Evolutionary conservation across 2,888 invertebrate species (phyloP).

Genomic region (Mamestra brassicae): DNA sequence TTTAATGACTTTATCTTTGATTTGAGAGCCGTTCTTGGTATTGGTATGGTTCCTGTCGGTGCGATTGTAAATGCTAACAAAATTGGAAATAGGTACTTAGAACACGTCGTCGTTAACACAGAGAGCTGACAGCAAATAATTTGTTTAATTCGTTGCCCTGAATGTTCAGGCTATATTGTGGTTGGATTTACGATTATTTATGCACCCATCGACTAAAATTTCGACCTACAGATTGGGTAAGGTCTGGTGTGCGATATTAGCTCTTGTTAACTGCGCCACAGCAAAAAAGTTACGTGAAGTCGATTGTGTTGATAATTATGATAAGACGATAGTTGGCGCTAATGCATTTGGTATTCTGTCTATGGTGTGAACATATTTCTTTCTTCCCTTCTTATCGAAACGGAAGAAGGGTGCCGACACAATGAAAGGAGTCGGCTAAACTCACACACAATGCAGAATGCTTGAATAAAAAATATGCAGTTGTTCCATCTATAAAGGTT

Average conservation of each 20-base stretch:
- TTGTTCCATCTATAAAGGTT: constrained; percentile 9
- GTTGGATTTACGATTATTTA: neutral
- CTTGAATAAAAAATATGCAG: neutral
- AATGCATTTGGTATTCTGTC: constrained; percentile 13
- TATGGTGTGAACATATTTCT: constrained; percentile 43
- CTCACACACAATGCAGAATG: constrained; percentile 11
- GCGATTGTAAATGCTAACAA: neutral
- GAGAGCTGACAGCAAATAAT: neutral
- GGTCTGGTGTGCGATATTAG: neutral
- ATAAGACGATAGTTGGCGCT: constrained; percentile 1
- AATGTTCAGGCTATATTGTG: neutral
- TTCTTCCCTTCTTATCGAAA: neutral
- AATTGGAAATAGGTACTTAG: neutral
- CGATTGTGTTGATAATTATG: constrained; percentile 5
- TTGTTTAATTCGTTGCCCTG: neutral
- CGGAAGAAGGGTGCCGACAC: constrained; percentile 40
- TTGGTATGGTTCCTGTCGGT: neutral
- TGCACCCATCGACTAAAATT: neutral
- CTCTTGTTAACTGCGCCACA: neutral
- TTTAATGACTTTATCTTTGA: neutral
- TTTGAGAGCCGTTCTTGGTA: neutral
- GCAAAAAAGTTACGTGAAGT: neutral
- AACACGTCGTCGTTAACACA: constrained; percentile 3
- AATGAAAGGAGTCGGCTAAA: constrained; percentile 32
- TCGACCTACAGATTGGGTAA: too few species aligned